A percentile compares a stretch with the other conserved stretches of the same genome.
Evolutionary conservation across 2,113 vertebrate species (phyloP).

Genomic region (Dromaius novaehollandiae): DNA sequence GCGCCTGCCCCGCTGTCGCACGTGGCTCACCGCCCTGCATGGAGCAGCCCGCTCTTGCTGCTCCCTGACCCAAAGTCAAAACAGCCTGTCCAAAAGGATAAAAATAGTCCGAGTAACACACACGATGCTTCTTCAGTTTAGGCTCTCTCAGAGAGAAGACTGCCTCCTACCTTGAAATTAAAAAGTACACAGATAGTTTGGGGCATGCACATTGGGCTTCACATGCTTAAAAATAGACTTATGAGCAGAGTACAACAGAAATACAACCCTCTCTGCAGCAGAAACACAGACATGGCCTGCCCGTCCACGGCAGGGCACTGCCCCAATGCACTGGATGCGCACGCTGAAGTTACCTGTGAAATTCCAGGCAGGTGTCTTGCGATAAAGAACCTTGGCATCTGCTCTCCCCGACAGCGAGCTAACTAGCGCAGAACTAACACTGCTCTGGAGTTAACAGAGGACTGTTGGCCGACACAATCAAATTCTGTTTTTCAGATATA

Average conservation of each 20-base stretch:
- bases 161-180: neutral
- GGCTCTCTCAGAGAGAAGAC: neutral
- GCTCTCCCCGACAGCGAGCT: neutral
- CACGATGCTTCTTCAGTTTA: too few species aligned
- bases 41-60: fast-evolving
- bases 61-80: neutral
- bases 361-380: fast-evolving
- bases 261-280: neutral
- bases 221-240: neutral
- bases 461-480: fast-evolving
- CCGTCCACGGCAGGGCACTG: neutral
- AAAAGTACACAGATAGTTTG: neutral
- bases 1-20: neutral
- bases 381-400: neutral
- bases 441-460: neutral
- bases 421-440: neutral
- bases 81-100: neutral
- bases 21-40: neutral
- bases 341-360: neutral
- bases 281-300: neutral
- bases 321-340: neutral
- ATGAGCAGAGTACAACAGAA: neutral
- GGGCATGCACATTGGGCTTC: neutral
- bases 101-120: neutral
- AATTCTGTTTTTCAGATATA: neutral